Evolutionary conservation across 2,888 invertebrate genomes (phyloP), one percentile per base, ranked within the genome.

Genomic region (Aspidiotus destructor): DNA sequence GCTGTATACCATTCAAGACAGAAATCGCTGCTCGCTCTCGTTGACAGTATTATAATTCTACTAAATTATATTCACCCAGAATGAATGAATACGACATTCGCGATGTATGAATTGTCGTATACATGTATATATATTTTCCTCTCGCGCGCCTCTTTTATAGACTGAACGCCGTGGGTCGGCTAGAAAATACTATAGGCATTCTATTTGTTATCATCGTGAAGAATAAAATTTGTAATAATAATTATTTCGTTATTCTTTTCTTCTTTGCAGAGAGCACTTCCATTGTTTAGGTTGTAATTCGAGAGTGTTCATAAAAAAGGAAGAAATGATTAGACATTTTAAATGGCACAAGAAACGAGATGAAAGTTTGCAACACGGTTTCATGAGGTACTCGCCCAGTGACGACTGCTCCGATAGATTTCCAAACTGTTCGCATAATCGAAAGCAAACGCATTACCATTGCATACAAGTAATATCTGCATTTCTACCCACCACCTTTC

Each of bases 331-430:
- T 72, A 85, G 97, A 55, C 97, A 98, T 79, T 93, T 95, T 77
- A 98, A 98, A 81, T 97, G 97, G 97, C 97, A 98, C 81, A 95
- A 96, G 81, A 98, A 98, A 80, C 85, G 97, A 2, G 96, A 96
- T 76, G 97, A 98, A 77, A 94, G 94, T 8, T 80, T 98, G 48
- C 92, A 94, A 73, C 92, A 97, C 76, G 97, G 97, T 15, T 94
- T 94, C 79, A 89, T 94, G 81, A 82, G 94, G 68, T 98, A 95
- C 78, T 94, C 94, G 67, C 94, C 97, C 0, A 83, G 91, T 72
- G 97, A 98, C 77, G 95, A 96, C 78, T 98, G 98, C 77, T 86
- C 89, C 2, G 89, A 91, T 72, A 82, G 89, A 71, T 93, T 92
- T 78, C 77, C 79, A 40, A 76, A 78, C 60, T 97, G 97, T 78